Conservation (phyloP, 1,140 invertebrate species). For the Venturia canescens region DNA sequence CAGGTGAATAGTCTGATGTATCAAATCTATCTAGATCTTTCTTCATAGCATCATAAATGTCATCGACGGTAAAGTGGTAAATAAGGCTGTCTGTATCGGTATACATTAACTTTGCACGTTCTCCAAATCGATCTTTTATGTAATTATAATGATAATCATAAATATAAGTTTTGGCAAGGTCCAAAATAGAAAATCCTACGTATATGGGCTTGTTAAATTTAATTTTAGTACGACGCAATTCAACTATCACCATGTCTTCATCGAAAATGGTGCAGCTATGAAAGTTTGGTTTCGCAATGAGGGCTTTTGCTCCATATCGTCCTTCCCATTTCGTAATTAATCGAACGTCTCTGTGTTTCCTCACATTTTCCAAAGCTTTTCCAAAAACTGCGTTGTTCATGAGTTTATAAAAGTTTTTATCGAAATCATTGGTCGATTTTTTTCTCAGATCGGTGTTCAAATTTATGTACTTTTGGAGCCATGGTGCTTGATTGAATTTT, state of each 20-base stretch:
- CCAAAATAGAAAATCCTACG: constrained; percentile 51
- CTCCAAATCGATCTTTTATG: constrained; percentile 51
- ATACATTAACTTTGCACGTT: constrained; percentile 59
- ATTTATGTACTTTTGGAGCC: constrained; percentile 74
- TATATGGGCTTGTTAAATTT: constrained; percentile 55
- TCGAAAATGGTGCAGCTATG: constrained; percentile 58
- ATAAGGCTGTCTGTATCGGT: constrained; percentile 60
- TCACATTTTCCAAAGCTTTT: constrained; percentile 67
- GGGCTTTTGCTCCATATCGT: constrained; percentile 32
- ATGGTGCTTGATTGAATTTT: constrained; percentile 76
- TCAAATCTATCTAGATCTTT: no score
- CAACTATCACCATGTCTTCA: constrained; percentile 51
- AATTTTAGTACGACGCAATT: constrained; percentile 46
- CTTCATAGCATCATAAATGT: constrained; percentile 20
- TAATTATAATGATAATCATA: constrained; percentile 53
- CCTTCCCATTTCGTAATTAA: constrained; percentile 51
- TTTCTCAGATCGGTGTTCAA: constrained; percentile 63
- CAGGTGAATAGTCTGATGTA: no score
- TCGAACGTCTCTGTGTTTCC: constrained; percentile 54
- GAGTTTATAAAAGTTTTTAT: constrained; percentile 77
- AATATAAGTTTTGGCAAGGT: constrained; percentile 50
- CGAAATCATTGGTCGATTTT: constrained; percentile 71
- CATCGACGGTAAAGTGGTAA: constrained; percentile 40
- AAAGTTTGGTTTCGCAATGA: constrained; percentile 59
- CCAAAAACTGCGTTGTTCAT: no score